A percentile compares a stretch with the other conserved stretches of the same genome.
Conservation (phyloP, 2,888 invertebrate genomes). For the Xestobium rufovillosum region DNA sequence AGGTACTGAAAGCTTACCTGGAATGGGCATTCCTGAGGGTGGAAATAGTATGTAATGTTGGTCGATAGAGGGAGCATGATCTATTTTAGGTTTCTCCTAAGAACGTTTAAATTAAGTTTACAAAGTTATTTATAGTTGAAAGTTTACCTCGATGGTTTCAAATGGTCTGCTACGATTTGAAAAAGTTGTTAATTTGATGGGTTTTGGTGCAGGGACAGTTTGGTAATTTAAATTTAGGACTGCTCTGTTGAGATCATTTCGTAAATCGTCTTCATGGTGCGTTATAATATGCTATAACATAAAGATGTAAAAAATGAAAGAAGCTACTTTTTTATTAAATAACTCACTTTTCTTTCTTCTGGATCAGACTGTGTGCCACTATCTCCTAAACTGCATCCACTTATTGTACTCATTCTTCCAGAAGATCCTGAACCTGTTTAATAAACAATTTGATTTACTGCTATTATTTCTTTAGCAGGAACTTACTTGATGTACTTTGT, state of each 20-base stretch:
- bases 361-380: constrained; percentile 80
- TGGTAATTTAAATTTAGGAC: constrained; percentile 44
- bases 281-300: constrained; percentile 31
- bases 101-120: background rate
- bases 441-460: constrained; percentile 5
- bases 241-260: constrained; percentile 33
- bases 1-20: constrained; percentile 39
- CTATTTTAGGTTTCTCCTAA: background rate
- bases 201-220: constrained; percentile 48
- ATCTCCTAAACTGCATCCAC: constrained; percentile 73
- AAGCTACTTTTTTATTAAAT: constrained; percentile 2
- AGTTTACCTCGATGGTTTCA: constrained; percentile 38
- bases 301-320: no score
- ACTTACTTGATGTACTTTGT: constrained; percentile 58
- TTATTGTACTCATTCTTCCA: constrained; percentile 74
- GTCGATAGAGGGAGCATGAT: constrained; percentile 25
- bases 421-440: constrained; percentile 68
- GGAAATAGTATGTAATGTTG: constrained; percentile 49
- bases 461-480: constrained; percentile 1
- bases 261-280: constrained; percentile 35
- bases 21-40: constrained; percentile 46
- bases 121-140: background rate
- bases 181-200: constrained; percentile 35
- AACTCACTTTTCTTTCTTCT: constrained; percentile 63
- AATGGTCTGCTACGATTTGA: constrained; percentile 31